Base-by-base conservation (phyloP, 2,888 invertebrate species). In the Chamaedrilus cognettii region DNA sequence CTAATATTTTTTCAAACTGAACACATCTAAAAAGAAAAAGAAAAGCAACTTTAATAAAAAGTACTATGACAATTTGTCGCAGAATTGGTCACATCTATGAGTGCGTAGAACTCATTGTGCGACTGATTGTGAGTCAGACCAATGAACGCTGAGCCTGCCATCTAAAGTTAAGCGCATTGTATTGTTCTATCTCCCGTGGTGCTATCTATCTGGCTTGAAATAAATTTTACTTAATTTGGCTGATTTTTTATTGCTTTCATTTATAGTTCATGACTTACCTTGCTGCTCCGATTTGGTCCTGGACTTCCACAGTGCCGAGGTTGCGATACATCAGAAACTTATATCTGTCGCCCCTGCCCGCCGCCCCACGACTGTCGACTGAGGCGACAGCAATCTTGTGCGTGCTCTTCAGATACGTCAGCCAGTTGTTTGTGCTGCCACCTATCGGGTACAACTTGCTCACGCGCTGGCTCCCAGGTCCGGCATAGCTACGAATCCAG, bases 221-320 rank as follows among this genome's bases (percentile, higher is more conserved):
- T n/a, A n/a, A n/a, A n/a, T n/a, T n/a, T n/a, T n/a, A n/a, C n/a
- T n/a, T n/a, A n/a, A n/a, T n/a, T n/a, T n/a, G n/a, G n/a, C n/a
- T n/a, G n/a, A n/a, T n/a, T n/a, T n/a, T n/a, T n/a, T n/a, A n/a
- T n/a, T n/a, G n/a, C n/a, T n/a, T n/a, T n/a, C n/a, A n/a, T n/a
- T n/a, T n/a, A n/a, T n/a, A n/a, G n/a, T n/a, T n/a, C n/a, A n/a
- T n/a, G n/a, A n/a, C 76, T 67, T 71, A 83, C 83, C 75, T 77
- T 31, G 79, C 79, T 35, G 94, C 95, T 85, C 92, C 92, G 51
- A 96, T 86, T 82, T 97, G 96, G 84, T 98, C 98, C 5, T 92
- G 90, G n/a, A 96, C 90, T 85, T 98, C 97, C 0, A 93, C 90
- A 0, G 92, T 91, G 1, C 97, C 97, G n/a, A 97, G 86, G 64